Evolutionary conservation across 2,888 invertebrate genomes (phyloP).

Genomic region (Leptopilina syphax): DNA sequence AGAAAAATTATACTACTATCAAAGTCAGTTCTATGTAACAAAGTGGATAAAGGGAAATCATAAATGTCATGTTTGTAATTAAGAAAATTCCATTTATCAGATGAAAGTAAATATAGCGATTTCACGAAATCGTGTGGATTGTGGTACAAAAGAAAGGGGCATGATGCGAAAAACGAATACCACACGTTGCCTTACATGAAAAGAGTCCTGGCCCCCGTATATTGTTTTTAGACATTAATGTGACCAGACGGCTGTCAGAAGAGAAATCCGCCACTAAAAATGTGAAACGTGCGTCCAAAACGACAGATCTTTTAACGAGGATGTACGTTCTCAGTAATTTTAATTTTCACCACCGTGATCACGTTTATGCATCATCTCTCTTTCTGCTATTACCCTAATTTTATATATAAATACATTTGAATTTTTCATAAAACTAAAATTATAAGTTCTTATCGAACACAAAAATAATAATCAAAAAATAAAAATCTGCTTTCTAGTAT

Average conservation of each 20-base stretch:
- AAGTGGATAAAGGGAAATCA: too few relatives aligned
- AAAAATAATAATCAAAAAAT: too few relatives aligned
- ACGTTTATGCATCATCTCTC: slow-evolving; percentile 3
- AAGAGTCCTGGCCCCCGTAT: slow-evolving; percentile 46
- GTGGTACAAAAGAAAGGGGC: slow-evolving; percentile 16
- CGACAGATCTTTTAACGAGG: slow-evolving; percentile 54
- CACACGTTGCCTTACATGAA: slow-evolving; percentile 41
- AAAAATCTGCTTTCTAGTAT: too few relatives aligned
- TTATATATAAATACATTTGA: background rate
- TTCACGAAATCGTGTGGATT: slow-evolving; percentile 17
- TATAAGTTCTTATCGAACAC: background rate
- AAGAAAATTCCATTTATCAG: background rate
- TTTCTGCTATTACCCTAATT: slow-evolving; percentile 4
- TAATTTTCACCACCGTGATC: slow-evolving; percentile 48
- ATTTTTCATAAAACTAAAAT: background rate
- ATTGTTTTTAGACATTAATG: slow-evolving; percentile 56
- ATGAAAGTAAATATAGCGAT: slow-evolving; percentile 17
- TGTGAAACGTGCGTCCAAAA: slow-evolving; percentile 50
- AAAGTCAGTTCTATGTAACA: too few relatives aligned
- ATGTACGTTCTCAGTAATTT: slow-evolving; percentile 53
- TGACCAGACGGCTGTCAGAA: slow-evolving; percentile 57
- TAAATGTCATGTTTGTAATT: background rate
- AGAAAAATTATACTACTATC: too few relatives aligned
- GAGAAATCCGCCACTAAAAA: slow-evolving; percentile 57
- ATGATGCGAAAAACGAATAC: slow-evolving; percentile 21